phyloP scores from a whole-genome alignment of 1,140 invertebrate genomes.

The Diabrotica undecimpunctata region DNA sequence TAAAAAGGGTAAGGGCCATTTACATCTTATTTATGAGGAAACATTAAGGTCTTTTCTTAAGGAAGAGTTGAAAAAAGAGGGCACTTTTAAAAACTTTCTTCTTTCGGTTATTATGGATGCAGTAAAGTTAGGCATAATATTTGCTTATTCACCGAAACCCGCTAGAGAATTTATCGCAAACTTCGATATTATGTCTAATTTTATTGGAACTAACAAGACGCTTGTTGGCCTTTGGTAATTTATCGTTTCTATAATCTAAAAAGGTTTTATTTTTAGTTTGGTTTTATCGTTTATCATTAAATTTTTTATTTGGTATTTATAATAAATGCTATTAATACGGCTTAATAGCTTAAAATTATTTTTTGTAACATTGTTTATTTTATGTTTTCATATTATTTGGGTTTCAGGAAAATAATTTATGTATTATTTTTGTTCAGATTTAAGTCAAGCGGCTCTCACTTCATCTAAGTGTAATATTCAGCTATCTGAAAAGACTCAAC shows the following conservation, averaged over 20 bases:
- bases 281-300: no score
- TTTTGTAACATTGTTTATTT: no score
- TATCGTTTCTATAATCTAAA: background rate
- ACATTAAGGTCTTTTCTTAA: conserved; percentile 8
- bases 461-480: no score
- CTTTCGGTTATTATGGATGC: background rate
- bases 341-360: no score
- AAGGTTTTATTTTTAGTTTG: background rate
- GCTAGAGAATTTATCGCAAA: background rate
- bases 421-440: no score
- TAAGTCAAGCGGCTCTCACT: no score
- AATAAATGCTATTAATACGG: no score
- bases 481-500: no score
- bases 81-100: background rate
- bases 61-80: conserved; percentile 2
- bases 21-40: conserved; percentile 14
- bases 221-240: background rate
- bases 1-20: conserved; percentile 13
- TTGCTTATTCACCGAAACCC: background rate
- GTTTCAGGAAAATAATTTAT: no score
- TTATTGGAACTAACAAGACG: background rate
- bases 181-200: background rate
- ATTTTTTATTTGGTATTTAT: no score
- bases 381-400: no score
- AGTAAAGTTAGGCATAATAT: background rate